Base-by-base conservation (phyloP, 1,140 invertebrate species). In the Drosophila miranda region DNA sequence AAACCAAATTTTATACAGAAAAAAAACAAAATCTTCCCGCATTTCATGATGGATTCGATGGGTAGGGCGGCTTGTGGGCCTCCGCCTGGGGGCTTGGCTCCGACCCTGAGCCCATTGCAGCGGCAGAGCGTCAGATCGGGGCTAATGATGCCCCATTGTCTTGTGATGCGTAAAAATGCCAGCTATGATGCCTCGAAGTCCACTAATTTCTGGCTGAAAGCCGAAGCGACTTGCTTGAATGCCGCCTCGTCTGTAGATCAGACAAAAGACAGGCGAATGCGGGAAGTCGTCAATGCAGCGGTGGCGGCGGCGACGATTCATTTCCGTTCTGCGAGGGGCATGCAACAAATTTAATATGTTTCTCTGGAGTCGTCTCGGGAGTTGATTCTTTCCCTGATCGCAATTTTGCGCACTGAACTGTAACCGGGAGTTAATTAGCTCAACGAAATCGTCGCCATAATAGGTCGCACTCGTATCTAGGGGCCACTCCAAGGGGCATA, bases 391-490 rank as follows among this genome's bases (percentile, higher is more conserved):
- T 38, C 48, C 30, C 43, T 68, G 75, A 63, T 75, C 79, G 81
- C 81, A 62, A 73, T 76, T 84, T 86, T 56, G 73, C 77, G 67
- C 80, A 84, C 76, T 84, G 81, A 84, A 84, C 80, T 84, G 80
- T 84, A 80, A 80, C 80, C 81, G 81, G 86, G 75, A 84, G 81
- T 84, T 84, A 84, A 84, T 84, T 80, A 84, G 80, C 81, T 86
- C 67, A 57, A 76, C 76, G 59, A 72, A 83, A 76, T 73, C 70
- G 56, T 82, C 66, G 56, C 52, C 38, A 49, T 59, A 51, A 54
- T 51, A 53, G 38, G 4, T 53, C 50, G 30, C 60, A 41, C 2
- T 49, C 54, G 26, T 60, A 34, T 55, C 60, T 62, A 58, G 72
- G 72, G 49, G 49, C 34, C 46, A 21, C 62, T 46, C 34, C 23